Evolutionary conservation across 1,140 invertebrate species (phyloP), one percentile per base, ranked within the genome.

Genomic region (Drosophila tropicalis): DNA sequence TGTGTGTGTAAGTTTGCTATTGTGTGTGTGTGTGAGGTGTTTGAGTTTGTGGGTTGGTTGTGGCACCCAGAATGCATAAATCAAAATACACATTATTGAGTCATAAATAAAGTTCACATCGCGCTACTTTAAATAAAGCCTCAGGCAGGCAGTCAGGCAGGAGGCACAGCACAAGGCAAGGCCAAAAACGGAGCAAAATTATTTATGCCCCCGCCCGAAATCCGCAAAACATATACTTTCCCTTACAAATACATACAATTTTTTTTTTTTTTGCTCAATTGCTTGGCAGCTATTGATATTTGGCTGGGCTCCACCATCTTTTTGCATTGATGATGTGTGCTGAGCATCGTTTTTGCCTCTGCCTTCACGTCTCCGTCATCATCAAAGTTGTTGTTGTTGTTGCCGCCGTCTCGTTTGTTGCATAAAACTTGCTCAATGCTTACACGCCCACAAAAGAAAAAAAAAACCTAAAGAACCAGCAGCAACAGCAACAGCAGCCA

Each of bases 51-150:
- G 44, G 44, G 44, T 22, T 74, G 44, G 44, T 12, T 74, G 72
- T 39, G 80, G 69, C 84, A 67, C 83, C 76, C 81, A 80, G 67
- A 89, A 89, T 80, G 84, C 84, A 89, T 89, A 90, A 89, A 89
- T 89, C 84, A 89, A 90, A 89, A 90, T 90, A 84, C 81, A 89
- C 85, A 89, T 89, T 89, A 89, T 89, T 89, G 85, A 89, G 84
- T 70, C 85, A 89, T 89, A 89, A 89, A 89, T 89, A 89, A 89
- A 89, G 77, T 90, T 83, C 79, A 70, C 76, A 78, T 68, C 80
- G 73, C 70, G 76, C 80, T 90, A 89, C 80, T 89, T 89, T 90
- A 87, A 87, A 87, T 89, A 87, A 89, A 72, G 71, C 83, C 79
- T 57, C 67, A 68, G 72, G 80, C 39, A 39, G 12, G 10, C 62